These are phyloP conservation scores for Irena cyanogastra DNA, from an alignment of 2,113 vertebrate genomes.

Conservation along the genomic window DNA sequence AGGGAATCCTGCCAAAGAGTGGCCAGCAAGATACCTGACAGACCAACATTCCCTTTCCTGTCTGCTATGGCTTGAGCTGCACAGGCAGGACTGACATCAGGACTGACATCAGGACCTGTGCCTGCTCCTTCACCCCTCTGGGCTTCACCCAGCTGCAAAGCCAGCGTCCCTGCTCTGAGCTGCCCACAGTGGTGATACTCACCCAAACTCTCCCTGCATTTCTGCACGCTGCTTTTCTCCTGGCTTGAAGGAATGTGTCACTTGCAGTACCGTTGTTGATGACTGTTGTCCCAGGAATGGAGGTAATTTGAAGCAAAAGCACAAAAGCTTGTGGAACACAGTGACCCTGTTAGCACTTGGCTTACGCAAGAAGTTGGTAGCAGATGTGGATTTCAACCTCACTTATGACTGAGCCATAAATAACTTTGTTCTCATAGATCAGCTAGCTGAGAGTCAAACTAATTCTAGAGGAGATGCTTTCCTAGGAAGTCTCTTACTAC, in stretches of 20 bases:
- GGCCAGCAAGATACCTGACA: neutral
- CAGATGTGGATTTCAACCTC: neutral
- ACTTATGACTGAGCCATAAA: neutral
- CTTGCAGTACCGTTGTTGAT: rapidly evolving
- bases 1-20: neutral
- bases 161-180: neutral
- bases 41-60: neutral
- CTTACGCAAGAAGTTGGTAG: neutral
- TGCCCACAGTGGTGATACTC: rapidly evolving
- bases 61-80: neutral
- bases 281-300: neutral
- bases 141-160: neutral
- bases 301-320: neutral
- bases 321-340: rapidly evolving
- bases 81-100: neutral
- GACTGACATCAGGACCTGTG: neutral
- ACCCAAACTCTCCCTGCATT: neutral
- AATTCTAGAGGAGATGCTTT: neutral
- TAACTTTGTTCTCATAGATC: neutral
- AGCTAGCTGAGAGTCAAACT: neutral
- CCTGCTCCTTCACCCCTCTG: neutral
- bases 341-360: neutral
- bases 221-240: neutral
- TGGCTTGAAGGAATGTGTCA: neutral
- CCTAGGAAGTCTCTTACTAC: neutral